Conservation (phyloP, 2,888 invertebrate species). For the Acanthopleura granulata region DNA sequence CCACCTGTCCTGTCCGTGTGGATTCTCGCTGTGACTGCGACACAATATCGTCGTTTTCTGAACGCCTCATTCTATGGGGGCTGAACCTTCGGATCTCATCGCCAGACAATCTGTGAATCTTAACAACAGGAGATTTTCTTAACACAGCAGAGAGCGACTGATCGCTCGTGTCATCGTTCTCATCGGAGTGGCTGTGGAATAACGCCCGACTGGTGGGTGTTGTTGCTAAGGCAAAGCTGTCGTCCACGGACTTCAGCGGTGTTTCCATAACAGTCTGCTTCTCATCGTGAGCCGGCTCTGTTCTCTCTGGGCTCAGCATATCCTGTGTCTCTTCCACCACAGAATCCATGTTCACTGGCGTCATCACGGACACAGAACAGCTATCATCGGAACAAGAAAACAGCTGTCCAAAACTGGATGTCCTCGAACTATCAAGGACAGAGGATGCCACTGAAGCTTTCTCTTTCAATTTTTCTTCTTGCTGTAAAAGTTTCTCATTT, state of each 20-base stretch:
- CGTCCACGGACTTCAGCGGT: constrained; percentile 12
- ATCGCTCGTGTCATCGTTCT: not conserved
- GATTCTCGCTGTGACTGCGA: not conserved
- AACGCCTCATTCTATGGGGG: constrained; percentile 27
- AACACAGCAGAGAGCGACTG: not conserved
- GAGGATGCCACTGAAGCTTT: not conserved
- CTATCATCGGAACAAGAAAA: constrained; percentile 1
- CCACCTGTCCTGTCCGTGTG: not conserved
- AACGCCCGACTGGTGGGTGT: constrained; percentile 14
- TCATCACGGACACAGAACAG: not conserved
- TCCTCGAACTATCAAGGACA: not conserved
- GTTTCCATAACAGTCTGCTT: constrained; percentile 10
- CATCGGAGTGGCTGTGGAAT: not conserved
- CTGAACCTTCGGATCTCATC: constrained; percentile 42
- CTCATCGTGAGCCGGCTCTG: not conserved
- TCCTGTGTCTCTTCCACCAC: constrained; percentile 14
- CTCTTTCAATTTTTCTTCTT: not conserved
- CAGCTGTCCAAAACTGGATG: not conserved
- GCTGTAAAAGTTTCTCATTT: not conserved
- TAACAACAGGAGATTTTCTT: constrained; percentile 45
- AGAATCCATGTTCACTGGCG: not conserved
- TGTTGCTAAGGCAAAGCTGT: not conserved
- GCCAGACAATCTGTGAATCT: constrained; percentile 39
- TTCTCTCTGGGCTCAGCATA: not conserved
- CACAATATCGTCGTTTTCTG: not conserved